A percentile compares a stretch with the other conserved stretches of the same genome.
Evolutionary conservation across 2,113 vertebrate species (phyloP).

Genomic region (Chamaea fasciata): DNA sequence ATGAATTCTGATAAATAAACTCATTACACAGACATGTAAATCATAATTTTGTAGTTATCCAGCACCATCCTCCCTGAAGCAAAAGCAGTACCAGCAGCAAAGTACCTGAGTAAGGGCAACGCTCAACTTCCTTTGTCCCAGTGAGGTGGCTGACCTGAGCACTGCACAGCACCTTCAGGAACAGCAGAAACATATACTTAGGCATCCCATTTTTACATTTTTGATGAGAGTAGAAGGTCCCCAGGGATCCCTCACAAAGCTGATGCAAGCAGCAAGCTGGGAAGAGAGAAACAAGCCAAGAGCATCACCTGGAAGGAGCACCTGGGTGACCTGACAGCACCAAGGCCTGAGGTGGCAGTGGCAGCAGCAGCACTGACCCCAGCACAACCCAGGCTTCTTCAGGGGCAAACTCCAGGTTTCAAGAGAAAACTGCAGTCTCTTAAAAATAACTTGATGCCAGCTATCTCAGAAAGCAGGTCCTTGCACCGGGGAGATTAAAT

Average conservation of each 20-base stretch:
- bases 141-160: background rate
- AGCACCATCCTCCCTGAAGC: background rate
- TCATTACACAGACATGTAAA: fast-evolving
- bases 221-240: background rate
- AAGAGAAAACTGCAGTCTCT: background rate
- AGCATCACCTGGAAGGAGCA: background rate
- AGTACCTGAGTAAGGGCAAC: background rate
- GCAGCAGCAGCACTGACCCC: background rate
- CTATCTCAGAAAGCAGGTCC: background rate
- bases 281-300: background rate
- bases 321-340: background rate
- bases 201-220: background rate
- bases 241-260: background rate
- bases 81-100: background rate
- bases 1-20: background rate
- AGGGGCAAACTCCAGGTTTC: background rate
- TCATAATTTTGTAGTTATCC: background rate
- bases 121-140: background rate
- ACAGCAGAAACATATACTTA: background rate
- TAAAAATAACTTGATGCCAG: background rate
- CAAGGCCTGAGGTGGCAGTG: background rate
- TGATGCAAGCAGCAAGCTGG: background rate
- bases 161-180: background rate
- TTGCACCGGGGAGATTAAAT: background rate
- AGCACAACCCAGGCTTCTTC: background rate